phyloP scores from a whole-genome alignment of 2,113 vertebrate genomes.

The Gavia stellata region DNA sequence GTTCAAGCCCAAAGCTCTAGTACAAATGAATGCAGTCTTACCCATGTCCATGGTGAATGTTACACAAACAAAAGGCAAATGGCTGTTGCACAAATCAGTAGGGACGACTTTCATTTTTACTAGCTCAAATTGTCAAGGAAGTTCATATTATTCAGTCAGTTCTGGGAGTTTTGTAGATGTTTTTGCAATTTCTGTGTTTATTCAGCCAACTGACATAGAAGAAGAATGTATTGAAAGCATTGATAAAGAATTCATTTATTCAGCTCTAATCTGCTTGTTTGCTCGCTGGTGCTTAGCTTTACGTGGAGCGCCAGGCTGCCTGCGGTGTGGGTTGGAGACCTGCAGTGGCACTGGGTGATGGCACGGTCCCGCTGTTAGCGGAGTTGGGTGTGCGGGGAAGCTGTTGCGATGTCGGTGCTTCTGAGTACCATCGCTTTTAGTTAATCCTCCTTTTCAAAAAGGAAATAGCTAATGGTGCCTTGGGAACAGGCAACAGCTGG shows the following conservation, averaged over 20 bases:
- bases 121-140: neutral
- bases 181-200: neutral
- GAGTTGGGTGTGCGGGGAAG: neutral
- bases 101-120: neutral
- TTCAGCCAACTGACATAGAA: neutral
- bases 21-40: neutral
- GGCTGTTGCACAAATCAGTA: neutral
- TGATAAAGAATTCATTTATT: neutral
- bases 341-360: fast-evolving
- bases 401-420: neutral
- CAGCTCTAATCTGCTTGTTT: neutral
- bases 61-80: neutral
- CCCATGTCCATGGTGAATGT: fast-evolving
- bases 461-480: neutral
- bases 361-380: neutral
- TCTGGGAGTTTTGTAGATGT: neutral
- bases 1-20: neutral
- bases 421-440: neutral
- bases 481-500: neutral
- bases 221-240: neutral
- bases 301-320: neutral
- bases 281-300: neutral
- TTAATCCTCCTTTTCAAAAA: neutral
- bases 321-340: neutral
- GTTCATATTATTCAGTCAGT: neutral